phyloP scores from a whole-genome alignment of 2,797 vertebrate species.

The Furcifer pardalis region DNA sequence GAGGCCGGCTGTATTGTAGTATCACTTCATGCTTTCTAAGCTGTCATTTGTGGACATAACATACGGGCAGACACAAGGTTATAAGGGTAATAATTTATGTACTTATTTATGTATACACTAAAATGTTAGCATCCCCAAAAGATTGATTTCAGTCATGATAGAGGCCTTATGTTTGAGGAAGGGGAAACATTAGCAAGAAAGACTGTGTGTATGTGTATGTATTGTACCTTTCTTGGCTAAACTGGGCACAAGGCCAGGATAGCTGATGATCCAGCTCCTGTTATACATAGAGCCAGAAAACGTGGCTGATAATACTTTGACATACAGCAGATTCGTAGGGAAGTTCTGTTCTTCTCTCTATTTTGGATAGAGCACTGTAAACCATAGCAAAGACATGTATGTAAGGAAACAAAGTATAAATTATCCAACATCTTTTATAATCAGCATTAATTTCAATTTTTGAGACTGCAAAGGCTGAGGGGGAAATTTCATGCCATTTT shows the following conservation, averaged over 20 bases:
- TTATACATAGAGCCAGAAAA: constrained; percentile 19
- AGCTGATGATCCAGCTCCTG: constrained; percentile 2
- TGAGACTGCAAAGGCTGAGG: neutral
- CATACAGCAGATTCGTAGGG: neutral
- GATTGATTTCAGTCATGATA: neutral
- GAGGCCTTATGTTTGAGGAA: neutral
- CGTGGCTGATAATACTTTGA: neutral
- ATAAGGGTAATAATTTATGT: constrained; percentile 1
- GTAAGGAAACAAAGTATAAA: neutral
- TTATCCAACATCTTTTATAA: neutral
- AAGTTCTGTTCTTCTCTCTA: neutral
- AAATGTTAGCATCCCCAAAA: neutral
- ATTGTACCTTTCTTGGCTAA: neutral
- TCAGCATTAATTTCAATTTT: neutral
- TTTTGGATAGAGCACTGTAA: neutral
- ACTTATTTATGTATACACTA: neutral
- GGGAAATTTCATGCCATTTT: neutral
- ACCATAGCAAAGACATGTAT: neutral
- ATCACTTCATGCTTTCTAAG: neutral
- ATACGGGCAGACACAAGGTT: neutral
- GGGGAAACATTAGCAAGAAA: neutral
- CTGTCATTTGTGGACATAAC: neutral
- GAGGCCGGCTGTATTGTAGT: neutral
- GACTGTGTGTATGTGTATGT: neutral
- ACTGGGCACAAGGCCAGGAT: neutral